phyloP scores from a whole-genome alignment of 2,797 vertebrate species.

The Neoniphon sammara region DNA sequence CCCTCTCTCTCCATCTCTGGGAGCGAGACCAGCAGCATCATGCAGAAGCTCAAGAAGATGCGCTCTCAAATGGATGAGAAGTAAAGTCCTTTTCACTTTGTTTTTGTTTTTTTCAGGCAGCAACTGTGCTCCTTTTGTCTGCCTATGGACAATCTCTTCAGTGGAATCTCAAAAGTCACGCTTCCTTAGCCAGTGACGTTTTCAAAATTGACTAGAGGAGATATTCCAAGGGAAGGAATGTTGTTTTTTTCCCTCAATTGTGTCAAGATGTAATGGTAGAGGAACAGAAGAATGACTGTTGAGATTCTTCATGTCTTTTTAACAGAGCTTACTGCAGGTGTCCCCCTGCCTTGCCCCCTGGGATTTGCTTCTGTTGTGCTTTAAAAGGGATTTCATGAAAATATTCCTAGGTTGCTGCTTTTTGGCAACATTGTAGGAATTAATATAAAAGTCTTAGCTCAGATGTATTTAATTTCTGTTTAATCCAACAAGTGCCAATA shows the following conservation, averaged over 20 bases:
- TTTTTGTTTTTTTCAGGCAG: constrained; percentile 40
- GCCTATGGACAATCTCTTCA: background rate
- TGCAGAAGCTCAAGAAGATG: constrained; percentile 99
- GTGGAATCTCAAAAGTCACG: background rate
- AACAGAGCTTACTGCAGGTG: background rate
- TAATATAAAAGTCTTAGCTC: too few species aligned
- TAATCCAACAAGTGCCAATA: too few species aligned
- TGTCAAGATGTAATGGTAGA: too few species aligned
- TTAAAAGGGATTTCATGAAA: background rate
- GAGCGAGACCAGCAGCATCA: constrained; percentile 98
- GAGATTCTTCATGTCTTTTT: constrained; percentile 13
- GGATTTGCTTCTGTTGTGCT: background rate
- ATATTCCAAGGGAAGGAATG: background rate
- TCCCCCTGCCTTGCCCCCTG: constrained; percentile 2
- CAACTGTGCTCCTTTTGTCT: constrained; percentile 5
- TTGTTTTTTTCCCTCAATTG: background rate
- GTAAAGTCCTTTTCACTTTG: constrained; percentile 79
- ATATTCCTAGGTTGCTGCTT: background rate
- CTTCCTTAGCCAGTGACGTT: background rate
- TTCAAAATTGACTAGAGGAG: too few species aligned
- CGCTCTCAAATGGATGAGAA: constrained; percentile 96
- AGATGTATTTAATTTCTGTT: too few species aligned
- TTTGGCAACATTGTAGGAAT: too few species aligned
- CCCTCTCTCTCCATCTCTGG: constrained; percentile 91
- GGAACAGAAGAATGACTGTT: too few species aligned